Percentiles rank a stretch among this genome's conserved stretches.
phyloP scores from a whole-genome alignment of 2,113 vertebrate genomes.

The Lipotes vexillifer region DNA sequence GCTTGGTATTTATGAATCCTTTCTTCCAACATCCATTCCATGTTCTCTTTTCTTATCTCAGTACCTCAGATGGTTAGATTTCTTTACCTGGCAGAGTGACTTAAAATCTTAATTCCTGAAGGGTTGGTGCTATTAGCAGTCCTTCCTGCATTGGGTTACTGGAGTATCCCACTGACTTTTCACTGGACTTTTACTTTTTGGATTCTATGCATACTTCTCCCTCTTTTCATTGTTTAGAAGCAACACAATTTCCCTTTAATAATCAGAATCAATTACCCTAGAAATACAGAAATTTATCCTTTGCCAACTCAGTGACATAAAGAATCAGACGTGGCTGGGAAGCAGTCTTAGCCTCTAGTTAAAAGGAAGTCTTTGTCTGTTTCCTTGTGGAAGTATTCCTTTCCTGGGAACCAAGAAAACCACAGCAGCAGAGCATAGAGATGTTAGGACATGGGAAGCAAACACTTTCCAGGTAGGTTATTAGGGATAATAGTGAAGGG shows the following conservation, averaged over 20 bases:
- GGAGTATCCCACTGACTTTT: background rate
- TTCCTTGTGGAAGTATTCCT: background rate
- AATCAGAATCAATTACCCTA: background rate
- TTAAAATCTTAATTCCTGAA: background rate
- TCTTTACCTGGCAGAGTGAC: background rate
- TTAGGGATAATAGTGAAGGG: background rate
- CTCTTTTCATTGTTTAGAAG: background rate
- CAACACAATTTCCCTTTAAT: background rate
- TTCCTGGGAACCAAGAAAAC: background rate
- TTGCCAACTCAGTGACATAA: background rate
- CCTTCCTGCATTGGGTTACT: background rate
- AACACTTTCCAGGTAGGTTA: background rate
- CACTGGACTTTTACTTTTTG: background rate
- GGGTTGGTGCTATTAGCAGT: background rate
- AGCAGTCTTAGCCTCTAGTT: background rate
- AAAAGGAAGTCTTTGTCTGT: background rate
- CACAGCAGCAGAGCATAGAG: background rate
- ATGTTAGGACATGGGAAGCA: background rate
- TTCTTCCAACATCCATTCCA: background rate
- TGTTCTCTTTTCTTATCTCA: background rate
- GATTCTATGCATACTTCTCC: background rate
- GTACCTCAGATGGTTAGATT: background rate
- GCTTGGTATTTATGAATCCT: background rate
- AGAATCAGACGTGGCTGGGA: background rate
- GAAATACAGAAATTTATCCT: background rate